phyloP scores from a whole-genome alignment of 2,888 invertebrate species.

The Dermolepida albohirtum region DNA sequence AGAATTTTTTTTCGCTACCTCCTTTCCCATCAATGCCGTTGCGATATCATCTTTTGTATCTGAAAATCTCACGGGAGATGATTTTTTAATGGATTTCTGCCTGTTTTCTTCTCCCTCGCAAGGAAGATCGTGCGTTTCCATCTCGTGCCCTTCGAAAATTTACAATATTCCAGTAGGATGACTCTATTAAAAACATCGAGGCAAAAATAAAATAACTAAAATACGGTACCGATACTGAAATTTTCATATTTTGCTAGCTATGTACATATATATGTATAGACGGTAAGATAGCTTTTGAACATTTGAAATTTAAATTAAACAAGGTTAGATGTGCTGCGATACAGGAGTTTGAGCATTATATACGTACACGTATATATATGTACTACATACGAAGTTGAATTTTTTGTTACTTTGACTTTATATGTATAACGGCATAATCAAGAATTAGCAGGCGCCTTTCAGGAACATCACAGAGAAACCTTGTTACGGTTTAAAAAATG shows the following conservation, averaged over 20 bases:
- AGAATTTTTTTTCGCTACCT: slow-evolving; percentile 12
- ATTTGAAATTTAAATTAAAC: slow-evolving; percentile 13
- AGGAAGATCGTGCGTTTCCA: background rate
- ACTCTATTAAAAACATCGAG: slow-evolving; percentile 5
- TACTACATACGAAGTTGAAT: no score
- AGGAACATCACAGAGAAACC: no score
- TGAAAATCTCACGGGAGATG: slow-evolving; percentile 36
- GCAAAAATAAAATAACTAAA: slow-evolving; percentile 5
- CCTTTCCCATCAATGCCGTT: slow-evolving; percentile 27
- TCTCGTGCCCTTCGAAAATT: slow-evolving; percentile 1
- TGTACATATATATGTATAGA: background rate
- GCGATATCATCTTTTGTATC: slow-evolving; percentile 34
- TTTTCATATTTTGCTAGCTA: no score
- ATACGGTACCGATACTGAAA: background rate
- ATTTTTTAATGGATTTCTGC: slow-evolving; percentile 32
- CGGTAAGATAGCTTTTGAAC: background rate
- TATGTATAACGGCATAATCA: no score
- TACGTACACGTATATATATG: no score
- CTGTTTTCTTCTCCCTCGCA: background rate
- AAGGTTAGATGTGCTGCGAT: no score
- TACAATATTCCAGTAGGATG: background rate
- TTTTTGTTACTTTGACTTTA: no score
- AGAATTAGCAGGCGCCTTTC: no score
- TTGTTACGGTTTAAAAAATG: no score
- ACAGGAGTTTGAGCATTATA: background rate